phyloP scores from a whole-genome alignment of 2,113 vertebrate species.

The Colinus virginianus region DNA sequence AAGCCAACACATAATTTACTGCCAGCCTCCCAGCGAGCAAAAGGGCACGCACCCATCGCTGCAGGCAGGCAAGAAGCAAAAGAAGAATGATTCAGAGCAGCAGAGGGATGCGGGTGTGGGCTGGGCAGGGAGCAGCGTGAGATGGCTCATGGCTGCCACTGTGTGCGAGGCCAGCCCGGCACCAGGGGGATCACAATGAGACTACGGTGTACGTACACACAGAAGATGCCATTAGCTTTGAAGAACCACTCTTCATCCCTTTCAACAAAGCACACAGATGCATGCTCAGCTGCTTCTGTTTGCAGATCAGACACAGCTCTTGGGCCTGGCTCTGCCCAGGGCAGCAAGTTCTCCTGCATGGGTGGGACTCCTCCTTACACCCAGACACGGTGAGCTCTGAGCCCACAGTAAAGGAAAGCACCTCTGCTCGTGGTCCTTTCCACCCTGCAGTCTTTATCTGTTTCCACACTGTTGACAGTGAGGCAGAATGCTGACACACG shows the following conservation, averaged over 20 bases:
- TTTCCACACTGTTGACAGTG: neutral
- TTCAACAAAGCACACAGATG: fast-evolving
- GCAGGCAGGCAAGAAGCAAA: neutral
- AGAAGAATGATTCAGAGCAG: conserved; percentile 32
- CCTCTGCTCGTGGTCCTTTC: neutral
- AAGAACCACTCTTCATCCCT: neutral
- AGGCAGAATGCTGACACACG: conserved; percentile 42
- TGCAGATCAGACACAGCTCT: neutral
- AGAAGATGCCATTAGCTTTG: conserved; percentile 5
- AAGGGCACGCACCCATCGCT: conserved; percentile 27
- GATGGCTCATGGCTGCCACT: neutral
- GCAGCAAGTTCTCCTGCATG: neutral
- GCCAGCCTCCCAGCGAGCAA: neutral
- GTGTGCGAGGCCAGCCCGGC: neutral
- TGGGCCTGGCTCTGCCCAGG: neutral
- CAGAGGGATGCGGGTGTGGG: neutral
- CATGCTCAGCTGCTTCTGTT: neutral
- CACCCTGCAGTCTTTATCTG: neutral
- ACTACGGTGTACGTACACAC: neutral
- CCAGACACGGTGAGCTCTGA: neutral
- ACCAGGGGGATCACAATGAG: neutral
- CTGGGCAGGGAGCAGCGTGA: neutral
- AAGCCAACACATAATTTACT: conserved; percentile 3
- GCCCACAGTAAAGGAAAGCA: neutral
- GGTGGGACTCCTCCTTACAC: neutral